phyloP scores from a whole-genome alignment of 2,113 vertebrate genomes.

The Bubo bubo region DNA sequence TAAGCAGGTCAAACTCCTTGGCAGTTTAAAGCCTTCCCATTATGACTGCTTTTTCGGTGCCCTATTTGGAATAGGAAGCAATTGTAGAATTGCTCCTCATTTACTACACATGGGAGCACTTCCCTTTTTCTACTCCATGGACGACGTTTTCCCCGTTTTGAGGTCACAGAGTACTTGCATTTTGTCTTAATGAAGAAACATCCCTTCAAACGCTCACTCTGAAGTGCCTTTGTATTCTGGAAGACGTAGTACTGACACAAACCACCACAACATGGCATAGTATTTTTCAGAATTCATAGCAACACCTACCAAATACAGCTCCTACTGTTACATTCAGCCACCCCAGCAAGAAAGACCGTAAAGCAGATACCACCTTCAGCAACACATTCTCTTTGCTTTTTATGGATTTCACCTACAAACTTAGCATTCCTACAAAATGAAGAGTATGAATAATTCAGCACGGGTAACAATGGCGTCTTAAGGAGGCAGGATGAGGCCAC shows the following conservation, averaged over 20 bases:
- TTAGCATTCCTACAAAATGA: background rate
- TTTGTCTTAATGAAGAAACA: background rate
- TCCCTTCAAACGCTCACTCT: background rate
- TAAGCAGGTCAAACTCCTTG: background rate
- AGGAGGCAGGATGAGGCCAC: background rate
- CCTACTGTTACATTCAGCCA: background rate
- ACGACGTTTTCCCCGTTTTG: rapidly evolving
- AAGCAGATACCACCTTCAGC: background rate
- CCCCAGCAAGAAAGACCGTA: background rate
- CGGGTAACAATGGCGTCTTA: background rate
- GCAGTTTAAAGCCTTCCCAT: background rate
- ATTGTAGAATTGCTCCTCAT: background rate
- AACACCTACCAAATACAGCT: background rate
- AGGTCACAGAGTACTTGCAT: background rate
- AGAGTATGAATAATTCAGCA: constrained; percentile 6
- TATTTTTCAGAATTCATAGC: background rate
- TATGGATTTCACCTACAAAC: constrained; percentile 20
- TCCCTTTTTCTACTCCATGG: background rate
- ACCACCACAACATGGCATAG: background rate
- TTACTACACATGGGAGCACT: background rate
- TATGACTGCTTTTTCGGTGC: background rate
- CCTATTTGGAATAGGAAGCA: background rate
- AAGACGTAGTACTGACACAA: background rate
- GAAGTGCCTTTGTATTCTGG: background rate
- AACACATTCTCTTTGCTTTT: background rate